A percentile compares a stretch with the other conserved stretches of the same genome.
phyloP scores from a whole-genome alignment of 2,888 invertebrate genomes.

The Aproaerema taeniolella region DNA sequence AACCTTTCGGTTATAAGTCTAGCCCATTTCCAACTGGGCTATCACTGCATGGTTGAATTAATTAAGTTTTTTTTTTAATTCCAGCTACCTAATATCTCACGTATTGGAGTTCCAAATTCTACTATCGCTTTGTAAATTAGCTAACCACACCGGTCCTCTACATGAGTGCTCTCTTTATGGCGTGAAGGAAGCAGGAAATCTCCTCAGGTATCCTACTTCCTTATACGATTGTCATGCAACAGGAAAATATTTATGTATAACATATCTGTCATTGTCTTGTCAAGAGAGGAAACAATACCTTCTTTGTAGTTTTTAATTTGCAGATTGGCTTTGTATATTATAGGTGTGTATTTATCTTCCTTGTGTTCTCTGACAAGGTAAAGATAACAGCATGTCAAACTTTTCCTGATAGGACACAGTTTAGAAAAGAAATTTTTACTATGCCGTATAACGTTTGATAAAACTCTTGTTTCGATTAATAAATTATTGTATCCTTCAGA shows the following conservation, averaged over 20 bases:
- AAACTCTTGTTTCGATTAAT: too few relatives aligned
- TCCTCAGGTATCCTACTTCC: conserved; percentile 62
- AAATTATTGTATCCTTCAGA: too few relatives aligned
- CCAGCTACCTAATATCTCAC: conserved; percentile 80
- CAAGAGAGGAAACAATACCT: background rate
- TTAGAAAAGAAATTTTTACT: too few relatives aligned
- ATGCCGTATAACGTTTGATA: too few relatives aligned
- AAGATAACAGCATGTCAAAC: too few relatives aligned
- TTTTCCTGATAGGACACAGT: too few relatives aligned
- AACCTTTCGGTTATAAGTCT: too few relatives aligned
- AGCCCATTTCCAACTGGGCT: too few relatives aligned
- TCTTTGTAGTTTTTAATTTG: background rate
- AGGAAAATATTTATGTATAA: background rate
- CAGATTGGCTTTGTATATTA: too few relatives aligned
- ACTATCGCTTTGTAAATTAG: conserved; percentile 81
- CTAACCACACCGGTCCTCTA: conserved; percentile 80
- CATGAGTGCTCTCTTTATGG: conserved; percentile 85
- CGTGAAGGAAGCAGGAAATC: conserved; percentile 81
- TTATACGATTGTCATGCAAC: background rate
- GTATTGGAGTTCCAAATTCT: conserved; percentile 89
- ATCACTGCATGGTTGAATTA: too few relatives aligned
- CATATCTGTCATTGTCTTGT: background rate
- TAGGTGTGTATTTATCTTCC: too few relatives aligned
- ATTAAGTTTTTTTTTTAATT: conserved; percentile 16
- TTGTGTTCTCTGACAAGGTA: too few relatives aligned